Conservation (phyloP, 2,797 vertebrate species). For the Eospalax fontanierii region DNA sequence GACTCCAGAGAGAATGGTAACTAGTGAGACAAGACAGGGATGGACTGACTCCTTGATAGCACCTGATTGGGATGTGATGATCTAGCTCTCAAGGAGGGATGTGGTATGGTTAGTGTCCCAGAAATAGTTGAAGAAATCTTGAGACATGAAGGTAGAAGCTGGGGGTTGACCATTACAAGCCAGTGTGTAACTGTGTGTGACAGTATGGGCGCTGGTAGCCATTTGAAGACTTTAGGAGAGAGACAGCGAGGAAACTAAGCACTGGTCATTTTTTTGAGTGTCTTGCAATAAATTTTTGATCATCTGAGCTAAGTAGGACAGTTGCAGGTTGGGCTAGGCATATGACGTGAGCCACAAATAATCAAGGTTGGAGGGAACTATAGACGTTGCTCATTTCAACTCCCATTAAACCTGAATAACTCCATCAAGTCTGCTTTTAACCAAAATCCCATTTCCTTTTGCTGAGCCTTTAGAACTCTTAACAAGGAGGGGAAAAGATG, state of each 20-base stretch:
- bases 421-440: neutral
- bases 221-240: neutral
- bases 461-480: conserved; percentile 12
- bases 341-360: neutral
- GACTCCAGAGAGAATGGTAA: neutral
- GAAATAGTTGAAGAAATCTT: neutral
- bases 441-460: conserved; percentile 5
- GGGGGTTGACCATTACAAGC: neutral
- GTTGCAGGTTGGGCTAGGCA: neutral
- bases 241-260: neutral
- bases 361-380: neutral
- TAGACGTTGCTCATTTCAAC: neutral
- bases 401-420: neutral
- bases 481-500: neutral
- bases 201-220: rapidly evolving
- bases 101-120: rapidly evolving
- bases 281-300: neutral
- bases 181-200: neutral
- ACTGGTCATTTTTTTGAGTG: neutral
- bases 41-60: neutral
- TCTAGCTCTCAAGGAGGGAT: neutral
- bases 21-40: neutral
- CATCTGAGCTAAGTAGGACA: neutral
- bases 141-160: neutral
- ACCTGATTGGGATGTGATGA: neutral